phyloP scores from a whole-genome alignment of 2,113 vertebrate genomes.

The Leucosticte australis region DNA sequence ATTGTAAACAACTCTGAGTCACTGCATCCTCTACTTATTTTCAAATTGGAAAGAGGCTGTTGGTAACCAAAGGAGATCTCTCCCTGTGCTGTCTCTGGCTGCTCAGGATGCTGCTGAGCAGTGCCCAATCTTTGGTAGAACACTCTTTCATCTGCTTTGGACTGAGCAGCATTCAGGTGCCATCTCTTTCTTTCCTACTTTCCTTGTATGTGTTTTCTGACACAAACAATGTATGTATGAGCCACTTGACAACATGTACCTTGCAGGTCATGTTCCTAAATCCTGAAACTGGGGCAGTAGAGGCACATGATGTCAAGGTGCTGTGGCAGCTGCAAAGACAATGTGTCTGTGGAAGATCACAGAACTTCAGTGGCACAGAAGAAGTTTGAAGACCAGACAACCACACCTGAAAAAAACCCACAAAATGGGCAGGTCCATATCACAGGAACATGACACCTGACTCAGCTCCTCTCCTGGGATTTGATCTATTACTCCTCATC shows the following conservation, averaged over 20 bases:
- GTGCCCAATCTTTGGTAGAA: background rate
- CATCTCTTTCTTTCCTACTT: background rate
- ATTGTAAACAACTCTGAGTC: background rate
- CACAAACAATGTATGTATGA: background rate
- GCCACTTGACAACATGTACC: no score
- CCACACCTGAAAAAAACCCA: background rate
- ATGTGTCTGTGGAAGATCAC: rapidly evolving
- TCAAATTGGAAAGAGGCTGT: background rate
- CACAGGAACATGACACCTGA: background rate
- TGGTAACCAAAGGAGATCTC: background rate
- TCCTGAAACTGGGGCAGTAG: background rate
- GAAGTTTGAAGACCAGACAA: background rate
- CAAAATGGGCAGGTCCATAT: background rate
- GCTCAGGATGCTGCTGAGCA: background rate
- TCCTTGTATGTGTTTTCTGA: background rate
- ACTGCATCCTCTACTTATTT: background rate
- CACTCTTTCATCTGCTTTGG: background rate
- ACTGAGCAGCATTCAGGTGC: background rate
- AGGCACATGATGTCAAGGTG: rapidly evolving
- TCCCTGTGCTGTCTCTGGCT: background rate
- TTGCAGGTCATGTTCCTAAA: background rate
- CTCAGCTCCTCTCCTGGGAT: background rate
- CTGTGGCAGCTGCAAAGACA: background rate
- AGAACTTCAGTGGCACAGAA: background rate
- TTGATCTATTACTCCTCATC: background rate